Evolutionary conservation across 2,113 vertebrate species (phyloP).

Genomic region (Mohoua ochrocephala): DNA sequence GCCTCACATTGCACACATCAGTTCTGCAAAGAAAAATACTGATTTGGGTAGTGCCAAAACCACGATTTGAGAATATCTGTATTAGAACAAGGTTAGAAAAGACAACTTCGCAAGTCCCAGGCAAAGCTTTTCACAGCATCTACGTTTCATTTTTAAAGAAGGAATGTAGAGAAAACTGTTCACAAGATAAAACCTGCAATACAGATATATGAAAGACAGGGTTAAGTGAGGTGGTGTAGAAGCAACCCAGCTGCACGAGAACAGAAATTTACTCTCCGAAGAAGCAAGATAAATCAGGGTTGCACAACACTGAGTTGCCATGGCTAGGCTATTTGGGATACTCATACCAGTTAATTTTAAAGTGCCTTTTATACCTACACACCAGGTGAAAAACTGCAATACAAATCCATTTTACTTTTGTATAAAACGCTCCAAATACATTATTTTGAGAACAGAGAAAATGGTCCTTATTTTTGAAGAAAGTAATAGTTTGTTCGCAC

Average conservation of each 20-base stretch:
- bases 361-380: background rate
- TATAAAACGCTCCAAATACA: background rate
- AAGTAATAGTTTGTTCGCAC: background rate
- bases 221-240: background rate
- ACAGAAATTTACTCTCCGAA: background rate
- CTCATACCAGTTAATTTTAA: background rate
- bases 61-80: background rate
- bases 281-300: background rate
- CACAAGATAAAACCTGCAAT: background rate
- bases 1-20: background rate
- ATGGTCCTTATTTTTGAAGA: background rate
- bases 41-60: background rate
- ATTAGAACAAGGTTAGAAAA: background rate
- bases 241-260: background rate
- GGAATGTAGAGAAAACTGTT: background rate
- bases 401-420: background rate
- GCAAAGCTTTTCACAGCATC: background rate
- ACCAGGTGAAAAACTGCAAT: background rate
- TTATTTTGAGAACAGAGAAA: background rate
- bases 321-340: background rate
- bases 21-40: background rate
- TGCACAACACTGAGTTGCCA: background rate
- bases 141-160: background rate
- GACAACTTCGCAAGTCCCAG: background rate
- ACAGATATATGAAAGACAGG: background rate